Percentiles rank a stretch among this genome's conserved stretches.
Evolutionary conservation across 1,140 invertebrate species (phyloP).

Genomic region (Drosophila suzukii): DNA sequence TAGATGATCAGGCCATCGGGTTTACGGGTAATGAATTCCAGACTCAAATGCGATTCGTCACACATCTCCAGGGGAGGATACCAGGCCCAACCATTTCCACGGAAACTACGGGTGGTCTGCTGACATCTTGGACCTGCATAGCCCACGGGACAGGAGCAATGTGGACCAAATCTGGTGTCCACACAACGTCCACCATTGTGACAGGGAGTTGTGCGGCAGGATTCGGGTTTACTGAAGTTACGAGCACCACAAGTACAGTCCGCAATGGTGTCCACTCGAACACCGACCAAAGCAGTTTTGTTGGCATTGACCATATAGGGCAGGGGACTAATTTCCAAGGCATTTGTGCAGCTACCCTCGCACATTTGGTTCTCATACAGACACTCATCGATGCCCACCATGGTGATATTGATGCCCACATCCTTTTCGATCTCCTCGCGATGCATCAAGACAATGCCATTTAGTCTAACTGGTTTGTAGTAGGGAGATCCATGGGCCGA

Average conservation of each 20-base stretch:
- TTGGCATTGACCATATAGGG: conserved; percentile 99
- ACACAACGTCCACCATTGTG: conserved; percentile 97
- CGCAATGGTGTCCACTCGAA: conserved; percentile 93
- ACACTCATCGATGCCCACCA: conserved; percentile 99
- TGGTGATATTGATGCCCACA: conserved; percentile 97
- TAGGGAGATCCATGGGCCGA: conserved; percentile 98
- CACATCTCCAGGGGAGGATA: conserved; percentile 98
- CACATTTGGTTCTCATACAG: conserved; percentile 97
- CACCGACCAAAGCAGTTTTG: conserved; percentile 96
- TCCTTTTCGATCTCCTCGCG: conserved; percentile 96
- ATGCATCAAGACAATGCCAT: conserved; percentile 97
- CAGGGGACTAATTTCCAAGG: conserved; percentile 93
- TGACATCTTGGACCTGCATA: conserved; percentile 98
- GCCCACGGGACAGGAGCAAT: conserved; percentile 94
- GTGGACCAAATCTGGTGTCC: conserved; percentile 93
- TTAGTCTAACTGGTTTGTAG: conserved; percentile 96
- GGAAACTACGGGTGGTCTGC: conserved; percentile 96
- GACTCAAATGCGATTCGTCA: conserved; percentile 95
- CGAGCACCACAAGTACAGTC: conserved; percentile 96
- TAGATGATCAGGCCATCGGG: conserved; percentile 97
- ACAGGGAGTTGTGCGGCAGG: conserved; percentile 95
- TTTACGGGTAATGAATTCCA: conserved; percentile 97
- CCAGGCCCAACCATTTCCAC: conserved; percentile 97
- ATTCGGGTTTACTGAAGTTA: conserved; percentile 95
- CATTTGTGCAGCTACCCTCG: conserved; percentile 97